Evolutionary conservation across 2,113 vertebrate species (phyloP).

Genomic region (Mohoua ochrocephala): DNA sequence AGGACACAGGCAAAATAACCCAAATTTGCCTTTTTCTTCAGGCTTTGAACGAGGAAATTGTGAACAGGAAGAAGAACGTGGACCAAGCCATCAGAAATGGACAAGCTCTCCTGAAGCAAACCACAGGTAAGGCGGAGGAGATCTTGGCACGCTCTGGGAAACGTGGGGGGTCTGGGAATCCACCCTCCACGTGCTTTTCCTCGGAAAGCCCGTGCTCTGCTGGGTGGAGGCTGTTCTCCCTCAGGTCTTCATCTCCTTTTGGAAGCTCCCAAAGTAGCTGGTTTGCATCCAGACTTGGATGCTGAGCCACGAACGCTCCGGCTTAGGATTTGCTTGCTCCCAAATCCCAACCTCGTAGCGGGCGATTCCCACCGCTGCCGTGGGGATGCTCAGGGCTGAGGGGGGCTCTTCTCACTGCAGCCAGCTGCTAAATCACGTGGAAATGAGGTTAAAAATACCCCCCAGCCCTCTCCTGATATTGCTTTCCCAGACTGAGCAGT

Average conservation of each 20-base stretch:
- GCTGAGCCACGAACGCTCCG: background rate
- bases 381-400: background rate
- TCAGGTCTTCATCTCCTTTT: background rate
- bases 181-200: rapidly evolving
- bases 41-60: constrained; percentile 94
- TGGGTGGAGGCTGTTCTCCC: background rate
- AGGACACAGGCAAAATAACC: background rate
- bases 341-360: background rate
- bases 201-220: background rate
- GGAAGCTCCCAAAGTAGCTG: background rate
- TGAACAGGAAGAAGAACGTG: constrained; percentile 94
- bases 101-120: constrained; percentile 95
- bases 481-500: constrained; percentile 48
- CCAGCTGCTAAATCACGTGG: constrained; percentile 42
- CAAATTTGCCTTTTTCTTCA: constrained; percentile 47
- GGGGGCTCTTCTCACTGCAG: constrained; percentile 1
- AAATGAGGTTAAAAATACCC: constrained; percentile 61
- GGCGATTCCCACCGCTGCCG: background rate
- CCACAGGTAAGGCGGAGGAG: constrained; percentile 80
- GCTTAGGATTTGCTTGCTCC: background rate
- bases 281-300: background rate
- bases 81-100: constrained; percentile 98
- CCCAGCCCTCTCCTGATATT: background rate
- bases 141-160: background rate
- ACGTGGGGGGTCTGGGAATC: background rate